Evolutionary conservation across 1,140 invertebrate genomes (phyloP).

Genomic region (Nylanderia fulva): DNA sequence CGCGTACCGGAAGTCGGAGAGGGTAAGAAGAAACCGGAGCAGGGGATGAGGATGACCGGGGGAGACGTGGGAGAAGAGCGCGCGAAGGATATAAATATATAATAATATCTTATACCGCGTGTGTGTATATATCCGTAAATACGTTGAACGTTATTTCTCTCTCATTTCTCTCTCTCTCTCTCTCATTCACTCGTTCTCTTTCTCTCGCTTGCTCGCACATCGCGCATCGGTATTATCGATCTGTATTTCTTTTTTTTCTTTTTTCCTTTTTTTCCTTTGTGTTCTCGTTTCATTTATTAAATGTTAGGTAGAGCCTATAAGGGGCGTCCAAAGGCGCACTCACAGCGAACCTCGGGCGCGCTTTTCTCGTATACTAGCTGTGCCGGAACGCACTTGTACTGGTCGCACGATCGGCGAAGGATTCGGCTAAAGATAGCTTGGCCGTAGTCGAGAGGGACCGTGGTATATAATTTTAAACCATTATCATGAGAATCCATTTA

Average conservation of each 20-base stretch:
- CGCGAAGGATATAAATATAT: slow-evolving; percentile 73
- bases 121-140: slow-evolving; percentile 65
- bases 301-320: slow-evolving; percentile 83
- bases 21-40: neutral
- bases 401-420: slow-evolving; percentile 80
- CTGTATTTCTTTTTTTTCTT: slow-evolving; percentile 61
- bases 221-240: slow-evolving; percentile 56
- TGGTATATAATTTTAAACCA: neutral
- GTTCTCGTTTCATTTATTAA: slow-evolving; percentile 81
- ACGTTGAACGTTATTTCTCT: slow-evolving; percentile 72
- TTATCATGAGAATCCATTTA: slow-evolving; percentile 16
- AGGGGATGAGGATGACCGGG: neutral
- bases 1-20: slow-evolving; percentile 29
- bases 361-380: slow-evolving; percentile 86
- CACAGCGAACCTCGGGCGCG: slow-evolving; percentile 76
- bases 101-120: slow-evolving; percentile 67
- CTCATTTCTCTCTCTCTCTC: neutral
- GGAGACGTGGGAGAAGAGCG: slow-evolving; percentile 19
- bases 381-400: slow-evolving; percentile 86
- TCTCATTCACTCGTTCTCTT: slow-evolving; percentile 65
- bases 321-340: slow-evolving; percentile 76
- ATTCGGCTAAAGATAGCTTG: slow-evolving; percentile 77
- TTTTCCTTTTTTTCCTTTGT: slow-evolving; percentile 65
- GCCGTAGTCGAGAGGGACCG: neutral
- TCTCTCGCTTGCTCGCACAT: slow-evolving; percentile 63